A percentile compares a stretch with the other conserved stretches of the same genome.
phyloP scores from a whole-genome alignment of 2,888 invertebrate species.

The Hermaeophaga mercurialis region DNA sequence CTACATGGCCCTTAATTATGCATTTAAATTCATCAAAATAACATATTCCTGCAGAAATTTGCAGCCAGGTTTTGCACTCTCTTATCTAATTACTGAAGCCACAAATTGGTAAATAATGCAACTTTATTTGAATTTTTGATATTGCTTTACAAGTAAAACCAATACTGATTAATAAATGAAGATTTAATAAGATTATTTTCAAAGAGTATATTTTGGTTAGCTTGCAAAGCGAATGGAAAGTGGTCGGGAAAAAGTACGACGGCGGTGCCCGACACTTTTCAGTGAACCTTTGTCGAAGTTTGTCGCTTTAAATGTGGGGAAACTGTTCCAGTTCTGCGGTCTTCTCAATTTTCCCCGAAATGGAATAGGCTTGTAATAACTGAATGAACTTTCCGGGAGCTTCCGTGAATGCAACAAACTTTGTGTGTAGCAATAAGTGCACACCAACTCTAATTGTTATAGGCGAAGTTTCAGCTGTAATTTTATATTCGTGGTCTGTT shows the following conservation, averaged over 20 bases:
- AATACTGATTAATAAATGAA: too few relatives aligned
- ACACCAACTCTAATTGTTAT: slow-evolving; percentile 51
- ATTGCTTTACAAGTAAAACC: too few relatives aligned
- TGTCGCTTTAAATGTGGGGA: not conserved
- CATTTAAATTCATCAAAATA: too few relatives aligned
- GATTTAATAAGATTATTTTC: too few relatives aligned
- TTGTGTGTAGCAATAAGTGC: slow-evolving; percentile 43
- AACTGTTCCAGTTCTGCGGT: slow-evolving; percentile 28
- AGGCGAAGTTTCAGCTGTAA: slow-evolving; percentile 49
- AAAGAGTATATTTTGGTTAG: too few relatives aligned
- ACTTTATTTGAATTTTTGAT: too few relatives aligned
- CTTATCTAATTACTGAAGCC: too few relatives aligned
- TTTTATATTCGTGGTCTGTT: slow-evolving; percentile 52
- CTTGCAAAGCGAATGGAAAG: too few relatives aligned
- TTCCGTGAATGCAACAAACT: slow-evolving; percentile 37
- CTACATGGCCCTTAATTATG: too few relatives aligned
- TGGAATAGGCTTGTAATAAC: slow-evolving; percentile 38
- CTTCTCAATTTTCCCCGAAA: slow-evolving; percentile 31
- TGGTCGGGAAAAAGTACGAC: not conserved
- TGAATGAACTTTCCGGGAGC: slow-evolving; percentile 35
- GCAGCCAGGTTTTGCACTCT: too few relatives aligned
- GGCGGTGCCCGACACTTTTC: not conserved
- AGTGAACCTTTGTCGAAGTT: not conserved
- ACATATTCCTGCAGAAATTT: too few relatives aligned
- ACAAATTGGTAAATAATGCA: too few relatives aligned